Evolutionary conservation across 2,797 vertebrate species (phyloP).

Genomic region (Pipistrellus pygmaeus): DNA sequence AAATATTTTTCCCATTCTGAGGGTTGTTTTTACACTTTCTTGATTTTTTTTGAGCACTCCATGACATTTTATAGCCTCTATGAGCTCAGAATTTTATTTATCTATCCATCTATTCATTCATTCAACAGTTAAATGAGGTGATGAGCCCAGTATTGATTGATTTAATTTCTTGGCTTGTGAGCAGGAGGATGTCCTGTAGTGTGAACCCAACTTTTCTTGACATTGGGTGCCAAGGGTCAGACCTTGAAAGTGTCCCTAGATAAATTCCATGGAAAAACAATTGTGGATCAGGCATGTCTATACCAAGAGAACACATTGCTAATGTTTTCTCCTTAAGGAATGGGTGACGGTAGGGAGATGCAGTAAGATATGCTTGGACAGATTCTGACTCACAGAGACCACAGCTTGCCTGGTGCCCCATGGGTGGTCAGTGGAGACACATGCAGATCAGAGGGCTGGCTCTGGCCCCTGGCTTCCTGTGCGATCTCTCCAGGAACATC

Average conservation of each 20-base stretch:
- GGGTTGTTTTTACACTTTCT: neutral
- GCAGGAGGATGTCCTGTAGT: neutral
- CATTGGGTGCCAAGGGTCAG: neutral
- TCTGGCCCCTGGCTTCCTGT: slow-evolving; percentile 26
- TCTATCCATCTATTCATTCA: neutral
- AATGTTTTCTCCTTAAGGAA: neutral
- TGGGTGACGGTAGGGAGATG: neutral
- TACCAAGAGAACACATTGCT: neutral
- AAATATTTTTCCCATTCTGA: neutral
- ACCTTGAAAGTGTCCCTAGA: neutral
- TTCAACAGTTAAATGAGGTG: neutral
- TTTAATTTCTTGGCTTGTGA: neutral
- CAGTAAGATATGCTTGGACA: slow-evolving; percentile 12
- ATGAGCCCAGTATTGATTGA: neutral
- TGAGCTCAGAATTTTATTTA: neutral
- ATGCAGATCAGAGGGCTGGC: slow-evolving; percentile 63
- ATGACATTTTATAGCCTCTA: neutral
- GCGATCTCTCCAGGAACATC: slow-evolving; percentile 65
- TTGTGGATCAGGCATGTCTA: neutral
- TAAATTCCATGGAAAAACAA: neutral
- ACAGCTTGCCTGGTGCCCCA: neutral
- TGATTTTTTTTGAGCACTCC: neutral
- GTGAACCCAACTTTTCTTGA: slow-evolving; percentile 20
- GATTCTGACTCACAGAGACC: slow-evolving; percentile 65
- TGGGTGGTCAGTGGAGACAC: slow-evolving; percentile 62